Evolutionary conservation across 35 echinoderm and acorn worm species (phyloP), one percentile per base, ranked within the genome.

Genomic region (Diadema setosum): DNA sequence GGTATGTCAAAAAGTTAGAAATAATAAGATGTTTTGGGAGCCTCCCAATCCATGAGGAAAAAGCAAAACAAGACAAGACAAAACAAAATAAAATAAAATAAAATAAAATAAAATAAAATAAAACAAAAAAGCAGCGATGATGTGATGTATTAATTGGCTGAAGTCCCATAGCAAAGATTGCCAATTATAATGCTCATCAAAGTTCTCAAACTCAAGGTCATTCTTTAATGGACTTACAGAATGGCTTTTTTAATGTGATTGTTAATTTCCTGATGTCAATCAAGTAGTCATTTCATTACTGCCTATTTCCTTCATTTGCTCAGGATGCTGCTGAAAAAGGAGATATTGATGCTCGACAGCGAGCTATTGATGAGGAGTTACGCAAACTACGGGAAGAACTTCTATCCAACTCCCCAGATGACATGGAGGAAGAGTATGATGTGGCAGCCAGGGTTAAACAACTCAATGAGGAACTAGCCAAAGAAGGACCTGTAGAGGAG

Each of bases 381-480:
- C 58, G 81, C 12, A 83, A 84, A 52, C 88, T 90, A 23, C 70
- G 81, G 59, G 88, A 90, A 20, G 88, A 90, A 49, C 80, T 81
- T 30, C 44, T 70, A 17, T 78, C 73, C 3, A 78, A 34, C 2
- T 78, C 73, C 18, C 88, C 88, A 33, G 60, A 83, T 31, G 81
- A 60, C 24, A 60, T 83, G 41, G 46, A 33, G 34, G 74, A 73
- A 0, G 88, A 90, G 26, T 90, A 90, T 24, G 81, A 90, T 46
- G 84, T 90, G 41, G 81, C 58, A 21, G 45, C 42, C 14, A 37
- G 88, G 24, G 88, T 90, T 9, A 82, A 82, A 67, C 57, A 93
- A 50, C 50, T 93, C 24, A 97, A 97, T 50, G 95, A 86, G 57
- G 91, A 97, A 46, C 82, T 93, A 42, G 91, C 63, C 27, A 76